Conservation (phyloP, 2,888 invertebrate species). For the Oasisia sp. region DNA sequence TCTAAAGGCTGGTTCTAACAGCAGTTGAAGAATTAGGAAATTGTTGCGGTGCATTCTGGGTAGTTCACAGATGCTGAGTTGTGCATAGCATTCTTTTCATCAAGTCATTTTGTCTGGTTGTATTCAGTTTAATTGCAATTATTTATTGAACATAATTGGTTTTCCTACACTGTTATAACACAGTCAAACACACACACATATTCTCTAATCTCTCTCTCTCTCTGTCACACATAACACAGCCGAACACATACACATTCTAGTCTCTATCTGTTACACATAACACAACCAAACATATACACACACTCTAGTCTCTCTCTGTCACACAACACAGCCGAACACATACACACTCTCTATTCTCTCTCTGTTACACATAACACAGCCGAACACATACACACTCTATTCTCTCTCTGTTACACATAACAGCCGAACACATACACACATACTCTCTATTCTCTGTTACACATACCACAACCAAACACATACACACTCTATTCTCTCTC, state of each 20-base stretch:
- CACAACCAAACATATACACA: not conserved
- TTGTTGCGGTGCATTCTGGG: not conserved
- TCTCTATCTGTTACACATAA: too few species aligned
- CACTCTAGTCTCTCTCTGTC: not conserved
- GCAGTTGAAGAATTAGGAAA: constrained; percentile 4
- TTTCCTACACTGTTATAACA: not conserved
- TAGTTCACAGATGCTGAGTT: not conserved
- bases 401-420: too few species aligned
- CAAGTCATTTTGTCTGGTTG: not conserved
- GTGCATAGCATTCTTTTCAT: not conserved
- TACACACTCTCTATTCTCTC: too few species aligned
- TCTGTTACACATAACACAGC: too few species aligned
- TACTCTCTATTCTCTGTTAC: not conserved
- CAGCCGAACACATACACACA: too few species aligned
- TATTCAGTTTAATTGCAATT: not conserved
- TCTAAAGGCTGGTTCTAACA: not conserved
- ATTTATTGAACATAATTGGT: constrained; percentile 7
- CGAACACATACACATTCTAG: too few species aligned
- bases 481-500: not conserved
- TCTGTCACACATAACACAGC: not conserved
- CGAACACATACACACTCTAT: too few species aligned
- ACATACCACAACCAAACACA: too few species aligned
- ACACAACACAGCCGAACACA: too few species aligned
- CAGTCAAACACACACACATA: not conserved
- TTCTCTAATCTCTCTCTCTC: not conserved